Evolutionary conservation across 2,797 vertebrate genomes (phyloP).

Genomic region (Lemur catta): DNA sequence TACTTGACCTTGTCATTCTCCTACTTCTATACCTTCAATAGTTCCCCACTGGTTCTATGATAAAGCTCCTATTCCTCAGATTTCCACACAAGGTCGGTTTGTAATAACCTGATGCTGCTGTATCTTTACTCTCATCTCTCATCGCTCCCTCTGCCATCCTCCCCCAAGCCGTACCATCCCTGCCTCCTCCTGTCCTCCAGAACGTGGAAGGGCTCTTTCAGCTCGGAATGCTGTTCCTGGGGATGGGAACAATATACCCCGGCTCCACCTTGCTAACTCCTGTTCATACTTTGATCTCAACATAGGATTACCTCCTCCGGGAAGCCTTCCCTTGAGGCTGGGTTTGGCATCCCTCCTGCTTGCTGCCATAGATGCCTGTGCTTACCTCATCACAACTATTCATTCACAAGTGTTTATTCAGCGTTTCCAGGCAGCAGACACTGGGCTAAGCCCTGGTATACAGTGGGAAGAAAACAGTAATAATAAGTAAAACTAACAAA

Average conservation of each 20-base stretch:
- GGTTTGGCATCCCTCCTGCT: rapidly evolving
- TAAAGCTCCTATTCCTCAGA: neutral
- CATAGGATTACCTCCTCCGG: neutral
- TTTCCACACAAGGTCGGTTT: neutral
- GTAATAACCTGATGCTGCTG: neutral
- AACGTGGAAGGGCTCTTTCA: neutral
- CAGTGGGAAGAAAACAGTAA: neutral
- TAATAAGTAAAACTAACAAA: neutral
- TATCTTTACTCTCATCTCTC: neutral
- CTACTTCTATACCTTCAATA: neutral
- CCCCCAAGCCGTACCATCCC: neutral
- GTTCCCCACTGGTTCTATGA: neutral
- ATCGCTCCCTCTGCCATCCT: neutral
- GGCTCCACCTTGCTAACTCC: neutral
- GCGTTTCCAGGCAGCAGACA: neutral
- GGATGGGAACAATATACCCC: rapidly evolving
- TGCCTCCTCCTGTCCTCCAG: neutral
- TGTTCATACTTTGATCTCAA: neutral
- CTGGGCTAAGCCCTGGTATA: neutral
- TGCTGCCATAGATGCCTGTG: rapidly evolving
- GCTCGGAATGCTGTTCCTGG: neutral
- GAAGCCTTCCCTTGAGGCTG: neutral
- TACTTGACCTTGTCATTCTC: neutral
- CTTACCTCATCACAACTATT: neutral
- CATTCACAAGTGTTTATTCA: neutral